These are phyloP conservation scores for Fistularia tabacaria DNA, from an alignment of 2,797 vertebrate genomes.

Conservation along the genomic window DNA sequence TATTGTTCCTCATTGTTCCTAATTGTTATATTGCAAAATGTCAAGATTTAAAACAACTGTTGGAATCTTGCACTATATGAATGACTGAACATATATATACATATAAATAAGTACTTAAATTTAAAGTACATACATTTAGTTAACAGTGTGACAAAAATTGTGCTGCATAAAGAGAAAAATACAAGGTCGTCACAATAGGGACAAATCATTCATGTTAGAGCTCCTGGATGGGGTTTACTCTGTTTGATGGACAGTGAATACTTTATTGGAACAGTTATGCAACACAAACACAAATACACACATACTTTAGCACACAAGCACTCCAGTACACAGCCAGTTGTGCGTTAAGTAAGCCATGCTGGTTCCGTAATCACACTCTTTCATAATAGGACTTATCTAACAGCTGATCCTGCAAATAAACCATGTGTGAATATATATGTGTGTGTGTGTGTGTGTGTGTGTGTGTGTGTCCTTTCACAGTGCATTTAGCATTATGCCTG, in stretches of 20 bases:
- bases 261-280: slow-evolving; percentile 35
- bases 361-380: slow-evolving; percentile 46
- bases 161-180: background rate
- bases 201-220: slow-evolving; percentile 1
- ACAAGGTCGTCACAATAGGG: background rate
- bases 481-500: no score
- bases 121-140: background rate
- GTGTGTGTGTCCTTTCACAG: background rate
- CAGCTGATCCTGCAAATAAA: slow-evolving; percentile 18
- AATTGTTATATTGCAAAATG: no score
- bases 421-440: slow-evolving; percentile 12
- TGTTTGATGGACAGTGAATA: slow-evolving; percentile 27
- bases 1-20: no score
- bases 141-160: background rate
- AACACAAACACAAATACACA: slow-evolving; percentile 12
- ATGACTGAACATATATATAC: no score
- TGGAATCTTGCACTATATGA: no score
- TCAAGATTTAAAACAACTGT: no score
- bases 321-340: slow-evolving; percentile 13
- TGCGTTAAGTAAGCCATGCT: slow-evolving; percentile 29
- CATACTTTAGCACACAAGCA: slow-evolving; percentile 4
- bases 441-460: slow-evolving; percentile 11
- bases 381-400: slow-evolving; percentile 37
- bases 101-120: no score
- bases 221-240: slow-evolving; percentile 11